Evolutionary conservation across 2,113 vertebrate species (phyloP).

Genomic region (Galbula dea): DNA sequence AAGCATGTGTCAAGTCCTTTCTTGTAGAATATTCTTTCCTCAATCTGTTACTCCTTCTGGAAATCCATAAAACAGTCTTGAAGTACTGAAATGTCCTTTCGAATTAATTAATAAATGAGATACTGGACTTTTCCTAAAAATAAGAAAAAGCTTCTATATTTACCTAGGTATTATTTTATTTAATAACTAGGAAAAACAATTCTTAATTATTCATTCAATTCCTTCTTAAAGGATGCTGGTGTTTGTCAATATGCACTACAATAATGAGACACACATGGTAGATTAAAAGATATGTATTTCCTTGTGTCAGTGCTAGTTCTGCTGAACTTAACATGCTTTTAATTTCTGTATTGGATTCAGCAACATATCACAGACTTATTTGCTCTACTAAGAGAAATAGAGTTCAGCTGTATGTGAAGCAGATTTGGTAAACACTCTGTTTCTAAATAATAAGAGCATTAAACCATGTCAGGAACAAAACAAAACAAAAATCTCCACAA

Average conservation of each 20-base stretch:
- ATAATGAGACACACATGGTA: not conserved
- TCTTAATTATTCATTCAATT: too few relatives aligned
- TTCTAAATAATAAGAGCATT: not conserved
- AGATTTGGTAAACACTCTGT: not conserved
- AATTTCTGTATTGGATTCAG: not conserved
- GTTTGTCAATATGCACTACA: not conserved
- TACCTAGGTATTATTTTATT: not conserved
- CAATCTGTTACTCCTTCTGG: not conserved
- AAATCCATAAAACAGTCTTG: not conserved
- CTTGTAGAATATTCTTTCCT: not conserved
- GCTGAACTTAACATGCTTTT: not conserved
- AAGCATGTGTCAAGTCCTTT: not conserved
- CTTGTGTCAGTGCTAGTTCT: not conserved
- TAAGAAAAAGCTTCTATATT: not conserved
- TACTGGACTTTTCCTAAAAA: not conserved
- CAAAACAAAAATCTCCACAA: not conserved
- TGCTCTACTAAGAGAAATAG: not conserved
- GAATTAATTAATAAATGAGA: not conserved
- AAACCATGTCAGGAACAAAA: not conserved
- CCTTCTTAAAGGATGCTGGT: not conserved
- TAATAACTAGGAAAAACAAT: not conserved
- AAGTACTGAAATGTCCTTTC: not conserved
- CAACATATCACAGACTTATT: not conserved
- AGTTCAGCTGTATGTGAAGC: not conserved
- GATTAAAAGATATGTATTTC: not conserved